A percentile compares a stretch with the other conserved stretches of the same genome.
Evolutionary conservation across 2,888 invertebrate genomes (phyloP).

Genomic region (Standfussiana lucernea): DNA sequence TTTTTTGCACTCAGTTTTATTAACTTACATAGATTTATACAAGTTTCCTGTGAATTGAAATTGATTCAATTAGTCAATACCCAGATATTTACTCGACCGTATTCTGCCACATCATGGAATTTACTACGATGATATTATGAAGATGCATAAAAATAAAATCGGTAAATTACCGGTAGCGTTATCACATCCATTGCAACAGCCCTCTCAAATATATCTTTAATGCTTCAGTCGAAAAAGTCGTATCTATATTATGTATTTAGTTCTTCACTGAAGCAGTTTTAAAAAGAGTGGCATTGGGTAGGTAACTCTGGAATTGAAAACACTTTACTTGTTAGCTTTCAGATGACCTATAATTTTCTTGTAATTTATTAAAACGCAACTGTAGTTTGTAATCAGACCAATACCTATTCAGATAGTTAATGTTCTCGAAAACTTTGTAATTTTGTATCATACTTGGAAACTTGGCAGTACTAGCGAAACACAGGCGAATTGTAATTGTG

Average conservation of each 20-base stretch:
- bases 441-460: not conserved
- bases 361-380: constrained; percentile 1
- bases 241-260: no score
- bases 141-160: not conserved
- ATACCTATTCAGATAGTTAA: not conserved
- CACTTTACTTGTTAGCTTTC: not conserved
- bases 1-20: constrained; percentile 41
- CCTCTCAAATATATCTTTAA: not conserved
- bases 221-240: not conserved
- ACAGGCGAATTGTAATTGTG: not conserved
- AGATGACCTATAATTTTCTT: not conserved
- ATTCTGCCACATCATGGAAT: constrained; percentile 1
- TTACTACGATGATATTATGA: not conserved
- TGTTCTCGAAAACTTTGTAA: not conserved
- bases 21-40: constrained; percentile 7
- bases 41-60: constrained; percentile 5
- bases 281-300: not conserved
- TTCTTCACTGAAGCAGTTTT: not conserved
- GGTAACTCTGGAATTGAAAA: not conserved
- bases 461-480: not conserved
- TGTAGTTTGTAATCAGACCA: not conserved
- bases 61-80: not conserved
- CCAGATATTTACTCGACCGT: constrained; percentile 2
- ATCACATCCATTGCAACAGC: not conserved
- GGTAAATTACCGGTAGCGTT: not conserved